Conservation (phyloP, 2,797 vertebrate genomes). For the Craterocephalus amniculus region DNA sequence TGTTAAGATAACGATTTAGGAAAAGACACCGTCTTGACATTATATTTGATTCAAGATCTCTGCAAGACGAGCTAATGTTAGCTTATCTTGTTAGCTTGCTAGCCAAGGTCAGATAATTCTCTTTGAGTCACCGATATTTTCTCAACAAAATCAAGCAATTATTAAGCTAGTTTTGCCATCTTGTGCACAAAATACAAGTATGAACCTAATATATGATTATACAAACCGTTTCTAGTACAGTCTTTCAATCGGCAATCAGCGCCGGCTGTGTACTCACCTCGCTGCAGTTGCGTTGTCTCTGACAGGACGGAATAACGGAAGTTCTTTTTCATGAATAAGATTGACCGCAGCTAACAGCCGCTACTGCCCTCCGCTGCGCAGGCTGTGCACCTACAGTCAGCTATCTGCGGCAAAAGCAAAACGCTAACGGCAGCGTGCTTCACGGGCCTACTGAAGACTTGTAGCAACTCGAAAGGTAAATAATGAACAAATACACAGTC, state of each 20-base stretch:
- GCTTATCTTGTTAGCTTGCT: slow-evolving; percentile 57
- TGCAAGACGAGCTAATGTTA: slow-evolving; percentile 15
- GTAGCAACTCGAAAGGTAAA: neutral
- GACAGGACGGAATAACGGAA: slow-evolving; percentile 59
- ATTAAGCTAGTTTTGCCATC: fast-evolving
- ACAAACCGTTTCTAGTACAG: fast-evolving
- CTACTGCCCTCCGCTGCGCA: slow-evolving; percentile 47
- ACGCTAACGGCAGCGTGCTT: too few species aligned
- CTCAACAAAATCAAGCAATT: neutral
- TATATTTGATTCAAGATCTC: slow-evolving; percentile 5
- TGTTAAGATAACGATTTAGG: neutral
- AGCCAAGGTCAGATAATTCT: slow-evolving; percentile 76
- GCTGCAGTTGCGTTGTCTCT: slow-evolving; percentile 11
- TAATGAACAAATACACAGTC: neutral
- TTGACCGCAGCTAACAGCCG: fast-evolving
- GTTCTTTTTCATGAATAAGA: slow-evolving; percentile 18
- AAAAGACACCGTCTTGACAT: slow-evolving; percentile 24
- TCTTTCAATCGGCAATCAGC: neutral
- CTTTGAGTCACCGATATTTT: neutral
- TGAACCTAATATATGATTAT: fast-evolving
- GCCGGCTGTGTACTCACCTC: slow-evolving; percentile 58
- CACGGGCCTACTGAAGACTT: neutral
- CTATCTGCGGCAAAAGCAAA: neutral
- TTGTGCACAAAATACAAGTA: fast-evolving
- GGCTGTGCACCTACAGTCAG: neutral